Conservation (phyloP, 2,113 vertebrate genomes). For the Thunnus maccoyii region DNA sequence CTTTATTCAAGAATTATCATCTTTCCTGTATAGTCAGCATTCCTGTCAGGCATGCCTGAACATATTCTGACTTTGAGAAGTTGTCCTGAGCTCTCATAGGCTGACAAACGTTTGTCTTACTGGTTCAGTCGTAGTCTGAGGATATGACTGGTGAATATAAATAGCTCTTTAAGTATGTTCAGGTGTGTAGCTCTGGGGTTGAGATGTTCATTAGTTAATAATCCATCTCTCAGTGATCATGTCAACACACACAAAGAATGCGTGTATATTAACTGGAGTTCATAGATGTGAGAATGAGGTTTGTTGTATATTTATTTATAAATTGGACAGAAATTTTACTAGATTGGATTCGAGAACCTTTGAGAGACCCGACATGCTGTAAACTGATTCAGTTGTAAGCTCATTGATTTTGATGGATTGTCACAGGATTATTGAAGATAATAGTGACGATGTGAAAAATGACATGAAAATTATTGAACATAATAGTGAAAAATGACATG, state of each 20-base stretch:
- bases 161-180: conserved; percentile 26
- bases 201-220: background rate
- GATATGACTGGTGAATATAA: conserved; percentile 49
- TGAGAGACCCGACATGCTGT: background rate
- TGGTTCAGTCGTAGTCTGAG: conserved; percentile 6
- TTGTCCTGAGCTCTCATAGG: conserved; percentile 42
- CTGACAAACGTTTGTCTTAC: conserved; percentile 38
- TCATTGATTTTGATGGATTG: background rate
- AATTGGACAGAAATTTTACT: background rate
- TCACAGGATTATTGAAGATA: background rate
- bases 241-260: background rate
- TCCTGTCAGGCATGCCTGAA: conserved; percentile 41
- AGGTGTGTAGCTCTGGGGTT: conserved; percentile 26
- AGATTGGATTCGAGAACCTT: background rate
- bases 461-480: too few relatives aligned
- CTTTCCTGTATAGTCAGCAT: conserved; percentile 19
- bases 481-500: too few relatives aligned
- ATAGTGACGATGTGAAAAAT: too few relatives aligned
- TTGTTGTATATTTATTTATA: background rate
- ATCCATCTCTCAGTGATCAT: background rate
- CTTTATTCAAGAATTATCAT: background rate
- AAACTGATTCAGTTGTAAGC: too few relatives aligned
- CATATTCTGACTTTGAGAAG: conserved; percentile 42
- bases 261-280: background rate
- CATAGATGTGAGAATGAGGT: background rate